phyloP scores from a whole-genome alignment of 2,113 vertebrate species.

The Chaetorhynchus papuensis region DNA sequence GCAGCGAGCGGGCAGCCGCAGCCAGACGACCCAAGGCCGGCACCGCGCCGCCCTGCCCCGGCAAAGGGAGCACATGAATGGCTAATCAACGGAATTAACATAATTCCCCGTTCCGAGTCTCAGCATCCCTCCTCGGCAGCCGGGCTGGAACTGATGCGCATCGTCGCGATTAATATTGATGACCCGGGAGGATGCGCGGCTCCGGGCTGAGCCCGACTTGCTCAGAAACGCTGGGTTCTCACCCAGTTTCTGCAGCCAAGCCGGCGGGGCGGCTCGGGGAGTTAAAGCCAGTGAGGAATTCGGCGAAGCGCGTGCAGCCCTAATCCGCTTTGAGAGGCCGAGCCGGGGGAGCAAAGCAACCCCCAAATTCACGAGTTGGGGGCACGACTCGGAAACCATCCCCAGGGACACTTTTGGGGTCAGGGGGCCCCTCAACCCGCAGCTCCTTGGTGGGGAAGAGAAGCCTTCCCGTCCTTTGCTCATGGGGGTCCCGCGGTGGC shows the following conservation, averaged over 20 bases:
- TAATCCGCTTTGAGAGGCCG: background rate
- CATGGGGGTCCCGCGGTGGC: background rate
- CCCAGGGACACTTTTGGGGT: background rate
- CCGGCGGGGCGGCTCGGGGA: rapidly evolving
- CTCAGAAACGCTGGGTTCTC: background rate
- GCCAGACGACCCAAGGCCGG: background rate
- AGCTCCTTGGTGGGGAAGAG: background rate
- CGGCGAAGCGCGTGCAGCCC: background rate
- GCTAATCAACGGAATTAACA: rapidly evolving
- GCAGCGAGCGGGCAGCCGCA: background rate
- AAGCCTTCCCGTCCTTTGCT: too few relatives aligned
- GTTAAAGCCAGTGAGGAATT: background rate
- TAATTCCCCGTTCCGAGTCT: background rate
- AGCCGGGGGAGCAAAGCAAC: too few relatives aligned
- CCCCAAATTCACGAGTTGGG: background rate
- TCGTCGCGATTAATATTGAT: background rate
- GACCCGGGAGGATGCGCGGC: background rate
- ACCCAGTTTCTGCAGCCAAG: rapidly evolving
- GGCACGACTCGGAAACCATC: rapidly evolving
- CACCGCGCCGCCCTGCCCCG: background rate
- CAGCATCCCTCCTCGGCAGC: background rate
- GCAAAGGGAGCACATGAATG: background rate
- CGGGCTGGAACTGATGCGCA: background rate
- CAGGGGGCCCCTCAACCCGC: background rate
- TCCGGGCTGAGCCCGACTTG: background rate